Evolutionary conservation across 2,888 invertebrate genomes (phyloP), one percentile per base, ranked within the genome.

Genomic region (Bellardia pandia): DNA sequence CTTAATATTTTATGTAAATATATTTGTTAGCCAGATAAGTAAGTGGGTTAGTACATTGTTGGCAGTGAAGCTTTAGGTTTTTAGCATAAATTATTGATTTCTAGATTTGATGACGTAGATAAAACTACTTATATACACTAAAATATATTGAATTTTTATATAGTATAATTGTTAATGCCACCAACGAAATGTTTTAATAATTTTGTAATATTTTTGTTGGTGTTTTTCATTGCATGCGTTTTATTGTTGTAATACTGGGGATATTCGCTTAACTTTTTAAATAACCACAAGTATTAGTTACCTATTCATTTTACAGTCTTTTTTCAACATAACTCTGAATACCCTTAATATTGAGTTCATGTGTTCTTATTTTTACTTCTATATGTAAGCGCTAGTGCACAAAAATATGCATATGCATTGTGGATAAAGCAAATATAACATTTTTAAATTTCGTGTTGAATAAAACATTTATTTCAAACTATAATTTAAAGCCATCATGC

Each of bases 401-500:
- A 56, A 56, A 56, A 56, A 56, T 14, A 14, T 9, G 8, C 16
- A 42, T 40, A 42, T 64, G 23, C n/a, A n/a, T 40, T 37, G 0
- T 53, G n/a, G 16, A 37, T 0, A 45, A 11, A 69, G 37, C 9
- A 56, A 56, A 72, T 53, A 13, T 23, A 14, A 14, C 3, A 23
- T 72, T 56, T 58, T 40, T 42, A 16, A 66, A 66, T 30, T 62
- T 76, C 40, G 48, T 66, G 5, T 40, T 76, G 23, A 64, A 76
- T 64, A 64, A 75, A 64, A 64, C 5, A 64, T 76, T 64, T 48
- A 3, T 14, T 40, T 23, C 42, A 69, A 58, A 78, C 58, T 77
- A 42, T 48, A 71, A 79, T 69, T 79, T 71, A 40, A 69, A 62
- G 62, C 37, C 60, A 60, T 71, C 79, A 79, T 79, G 79, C 79